Evolutionary conservation across 1,140 invertebrate species (phyloP), one percentile per base, ranked within the genome.

Genomic region (Homarus americanus): DNA sequence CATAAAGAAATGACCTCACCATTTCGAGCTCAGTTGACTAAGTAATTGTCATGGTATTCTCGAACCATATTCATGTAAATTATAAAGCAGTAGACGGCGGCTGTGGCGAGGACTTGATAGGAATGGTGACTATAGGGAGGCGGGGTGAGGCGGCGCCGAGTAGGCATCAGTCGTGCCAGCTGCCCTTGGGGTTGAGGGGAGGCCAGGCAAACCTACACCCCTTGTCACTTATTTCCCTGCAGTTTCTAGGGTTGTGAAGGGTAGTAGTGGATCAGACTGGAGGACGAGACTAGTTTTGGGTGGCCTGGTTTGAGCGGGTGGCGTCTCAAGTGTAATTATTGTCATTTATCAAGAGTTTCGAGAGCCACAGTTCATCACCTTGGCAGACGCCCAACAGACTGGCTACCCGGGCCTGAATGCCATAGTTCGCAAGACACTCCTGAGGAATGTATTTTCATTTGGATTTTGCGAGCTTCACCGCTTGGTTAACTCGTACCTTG

Each of bases 331-430:
- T 90, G 87, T 90, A 84, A 90, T 90, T 90, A 90, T 90, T 84
- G 87, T 82, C 80, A 90, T 90, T 90, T 84, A 84, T 83, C 87
- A 90, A 90, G 80, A 83, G 87, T 83, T 90, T 90, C 44, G 87
- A 90, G 87, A 90, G 87, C 32, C 87, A 83, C 80, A 90, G 87
- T 84, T 90, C 87, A 90, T 90, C 87, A 90, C 87, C 87, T 90
- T 90, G 87, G 87, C 87, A 90, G 87, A 90, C 87, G 87, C 87
- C 87, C 87, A 90, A 90, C 41, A 76, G 80, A 83, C 87, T 83
- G 87, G 80, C 80, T 83, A n/a, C 80, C 87, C 69, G 72, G 44
- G 36, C 34, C 32, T 40, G 49, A 66, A 53, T 90, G 87, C 87
- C 80, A 76, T 34, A n/a, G n/a, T 32, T 78, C 80, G 72, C 87